Evolutionary conservation across 2,888 invertebrate genomes (phyloP).

Genomic region (Atethmia centrago): DNA sequence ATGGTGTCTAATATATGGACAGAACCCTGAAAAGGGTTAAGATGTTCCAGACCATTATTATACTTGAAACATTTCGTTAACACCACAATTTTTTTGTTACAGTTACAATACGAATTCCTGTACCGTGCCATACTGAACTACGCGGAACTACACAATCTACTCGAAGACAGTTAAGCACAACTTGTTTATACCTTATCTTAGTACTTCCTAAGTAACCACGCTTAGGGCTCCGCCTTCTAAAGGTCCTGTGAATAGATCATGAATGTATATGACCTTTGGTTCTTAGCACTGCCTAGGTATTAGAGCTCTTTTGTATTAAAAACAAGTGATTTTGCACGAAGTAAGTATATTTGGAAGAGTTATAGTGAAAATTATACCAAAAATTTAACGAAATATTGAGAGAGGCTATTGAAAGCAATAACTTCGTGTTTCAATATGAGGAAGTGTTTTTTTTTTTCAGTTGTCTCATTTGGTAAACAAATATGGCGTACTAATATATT

Average conservation of each 20-base stretch:
- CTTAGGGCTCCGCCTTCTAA: slow-evolving; percentile 59
- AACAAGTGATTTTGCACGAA: slow-evolving; percentile 7
- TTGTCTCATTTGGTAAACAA: not conserved
- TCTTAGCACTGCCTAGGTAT: slow-evolving; percentile 39
- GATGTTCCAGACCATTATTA: too few relatives aligned
- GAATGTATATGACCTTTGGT: slow-evolving; percentile 46
- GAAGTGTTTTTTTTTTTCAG: not conserved
- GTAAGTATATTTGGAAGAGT: not conserved
- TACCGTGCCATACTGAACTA: slow-evolving; percentile 97
- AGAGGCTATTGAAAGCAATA: slow-evolving; percentile 33
- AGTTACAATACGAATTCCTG: slow-evolving; percentile 98
- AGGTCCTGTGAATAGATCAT: slow-evolving; percentile 62
- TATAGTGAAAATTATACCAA: slow-evolving; percentile 5
- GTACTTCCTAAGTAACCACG: slow-evolving; percentile 35
- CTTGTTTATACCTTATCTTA: slow-evolving; percentile 40
- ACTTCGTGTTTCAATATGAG: slow-evolving; percentile 7
- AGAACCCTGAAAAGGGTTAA: too few relatives aligned
- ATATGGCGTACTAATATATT: not conserved
- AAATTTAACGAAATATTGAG: not conserved
- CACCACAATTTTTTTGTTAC: slow-evolving; percentile 72
- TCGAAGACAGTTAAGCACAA: slow-evolving; percentile 90
- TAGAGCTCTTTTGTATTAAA: slow-evolving; percentile 58
- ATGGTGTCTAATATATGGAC: too few relatives aligned
- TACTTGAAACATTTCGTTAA: not conserved
- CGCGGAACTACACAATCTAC: slow-evolving; percentile 95